phyloP scores from a whole-genome alignment of 2,797 vertebrate species.

The Passerculus sandwichensis region DNA sequence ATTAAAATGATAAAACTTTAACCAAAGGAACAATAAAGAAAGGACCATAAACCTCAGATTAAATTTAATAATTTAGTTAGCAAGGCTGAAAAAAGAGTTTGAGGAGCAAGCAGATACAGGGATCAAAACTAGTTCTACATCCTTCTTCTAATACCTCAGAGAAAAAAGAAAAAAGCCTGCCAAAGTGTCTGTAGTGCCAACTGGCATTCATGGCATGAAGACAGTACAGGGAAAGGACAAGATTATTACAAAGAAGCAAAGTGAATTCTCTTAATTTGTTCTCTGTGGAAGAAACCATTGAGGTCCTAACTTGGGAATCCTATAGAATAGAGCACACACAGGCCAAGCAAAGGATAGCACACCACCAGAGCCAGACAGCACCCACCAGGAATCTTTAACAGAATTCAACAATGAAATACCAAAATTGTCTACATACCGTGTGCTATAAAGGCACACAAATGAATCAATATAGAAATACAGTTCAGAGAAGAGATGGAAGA shows the following conservation, averaged over 20 bases:
- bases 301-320: not conserved
- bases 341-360: not conserved
- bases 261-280: not conserved
- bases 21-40: not conserved
- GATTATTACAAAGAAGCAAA: not conserved
- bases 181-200: not conserved
- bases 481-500: not conserved
- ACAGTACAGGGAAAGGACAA: not conserved
- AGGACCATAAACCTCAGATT: not conserved
- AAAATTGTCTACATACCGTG: accelerated
- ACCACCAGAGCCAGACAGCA: not conserved
- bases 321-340: accelerated
- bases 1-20: not conserved
- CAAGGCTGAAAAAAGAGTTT: not conserved
- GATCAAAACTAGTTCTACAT: not conserved
- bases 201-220: not conserved
- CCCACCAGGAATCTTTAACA: not conserved
- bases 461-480: not conserved
- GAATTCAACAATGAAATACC: not conserved
- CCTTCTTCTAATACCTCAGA: not conserved
- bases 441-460: not conserved
- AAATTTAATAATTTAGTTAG: not conserved
- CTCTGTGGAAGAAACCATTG: not conserved
- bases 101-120: not conserved
- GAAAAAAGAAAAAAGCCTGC: not conserved